Conservation (phyloP, 2,113 vertebrate genomes). For the Dunckerocampus dactyliophorus region DNA sequence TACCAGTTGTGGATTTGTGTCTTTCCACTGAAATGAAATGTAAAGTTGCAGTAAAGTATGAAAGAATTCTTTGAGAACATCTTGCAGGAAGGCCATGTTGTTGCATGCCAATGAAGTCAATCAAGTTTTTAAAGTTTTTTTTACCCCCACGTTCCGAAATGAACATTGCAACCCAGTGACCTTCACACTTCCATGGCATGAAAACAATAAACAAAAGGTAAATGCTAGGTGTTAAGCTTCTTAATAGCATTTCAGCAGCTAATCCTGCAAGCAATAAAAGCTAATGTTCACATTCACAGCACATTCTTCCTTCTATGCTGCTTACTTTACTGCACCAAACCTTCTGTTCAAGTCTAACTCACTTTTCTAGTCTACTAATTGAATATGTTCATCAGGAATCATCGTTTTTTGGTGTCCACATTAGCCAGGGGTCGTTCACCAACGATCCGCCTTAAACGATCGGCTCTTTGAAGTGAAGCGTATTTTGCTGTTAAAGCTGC, state of each 20-base stretch:
- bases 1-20: too few relatives aligned
- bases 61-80: not conserved
- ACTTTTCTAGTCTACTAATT: not conserved
- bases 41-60: not conserved
- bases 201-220: conserved; percentile 19
- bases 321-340: not conserved
- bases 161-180: conserved; percentile 1
- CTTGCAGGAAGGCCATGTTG: not conserved
- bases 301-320: conserved; percentile 35
- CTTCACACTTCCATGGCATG: conserved; percentile 25
- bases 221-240: conserved; percentile 25
- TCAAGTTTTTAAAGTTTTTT: not conserved
- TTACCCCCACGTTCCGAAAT: not conserved
- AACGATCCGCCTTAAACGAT: too few relatives aligned
- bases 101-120: conserved; percentile 1
- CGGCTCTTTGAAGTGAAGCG: too few relatives aligned
- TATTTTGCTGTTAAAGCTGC: too few relatives aligned
- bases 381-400: not conserved
- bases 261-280: conserved; percentile 40
- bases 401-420: too few relatives aligned
- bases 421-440: too few relatives aligned
- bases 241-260: conserved; percentile 31
- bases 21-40: too few relatives aligned
- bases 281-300: conserved; percentile 24
- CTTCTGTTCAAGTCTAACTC: not conserved